Evolutionary conservation across 2,888 invertebrate species (phyloP), one percentile per base, ranked within the genome.

Genomic region (Tachina fera): DNA sequence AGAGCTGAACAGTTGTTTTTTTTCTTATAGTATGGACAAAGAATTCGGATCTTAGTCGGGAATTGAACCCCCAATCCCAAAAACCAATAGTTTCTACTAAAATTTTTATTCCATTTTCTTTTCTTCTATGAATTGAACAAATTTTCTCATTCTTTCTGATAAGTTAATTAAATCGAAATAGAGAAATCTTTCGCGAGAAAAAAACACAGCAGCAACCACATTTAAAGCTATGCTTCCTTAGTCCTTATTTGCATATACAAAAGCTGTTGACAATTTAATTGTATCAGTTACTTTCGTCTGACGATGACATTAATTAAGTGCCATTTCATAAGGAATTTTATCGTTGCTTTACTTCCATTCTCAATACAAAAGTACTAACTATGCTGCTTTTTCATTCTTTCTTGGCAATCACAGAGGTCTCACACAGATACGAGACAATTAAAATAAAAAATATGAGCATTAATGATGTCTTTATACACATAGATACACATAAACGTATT

Each of bases 271-370:
- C 14, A 63, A 3, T 22, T 14, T 51, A 81, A 81, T 81, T 75
- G 39, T 56, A 61, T 75, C 75, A 68, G 39, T 45, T 68, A 56
- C 81, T 68, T 63, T 75, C 19, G 60, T 56, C 16, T 75, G 75
- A 81, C 60, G 75, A 81, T 81, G 68, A 81, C 75, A 81, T 75
- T 68, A 81, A 81, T 81, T 81, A 81, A 61, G 68, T 39, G 68
- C 74, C 60, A 75, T 81, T 75, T 68, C 68, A 81, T 75, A 68
- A 41, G 56, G 11, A 63, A n/a, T 67, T 19, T 53, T 45, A 11
- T 53, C 8, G 11, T 16, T 60, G 11, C 13, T 60, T n/a, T 22
- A 19, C 51, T 41, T 8, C 22, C 41, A 22, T 63, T 51, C 8
- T 9, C 14, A 13, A 19, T 41, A 31, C 49, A 13, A 1, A 22